These are phyloP conservation scores for Himalopsyche kuldschensis DNA, from an alignment of 2,888 invertebrate species.

Conservation along the genomic window DNA sequence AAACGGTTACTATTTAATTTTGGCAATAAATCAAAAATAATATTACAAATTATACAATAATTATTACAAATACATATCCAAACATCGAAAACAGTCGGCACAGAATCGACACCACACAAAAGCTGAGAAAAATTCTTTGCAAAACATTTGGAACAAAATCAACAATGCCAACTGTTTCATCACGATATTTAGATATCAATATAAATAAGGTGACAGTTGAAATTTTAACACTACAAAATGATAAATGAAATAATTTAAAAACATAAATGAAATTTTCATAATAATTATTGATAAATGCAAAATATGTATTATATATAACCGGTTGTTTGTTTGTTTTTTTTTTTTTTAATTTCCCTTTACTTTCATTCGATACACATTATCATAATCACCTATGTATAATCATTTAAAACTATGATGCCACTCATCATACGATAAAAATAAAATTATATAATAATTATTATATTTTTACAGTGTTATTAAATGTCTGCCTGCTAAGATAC, in stretches of 20 bases:
- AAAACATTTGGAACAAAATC: neutral
- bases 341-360: neutral
- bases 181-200: neutral
- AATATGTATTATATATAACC: neutral
- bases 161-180: neutral
- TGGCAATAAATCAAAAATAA: constrained; percentile 8
- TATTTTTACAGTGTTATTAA: constrained; percentile 21
- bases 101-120: neutral
- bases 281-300: neutral
- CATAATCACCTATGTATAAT: constrained; percentile 14
- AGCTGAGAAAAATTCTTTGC: neutral
- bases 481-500: neutral
- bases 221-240: neutral
- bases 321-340: neutral
- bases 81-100: neutral
- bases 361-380: neutral
- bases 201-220: neutral
- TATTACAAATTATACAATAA: constrained; percentile 10
- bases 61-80: neutral
- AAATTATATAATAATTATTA: constrained; percentile 25
- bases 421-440: constrained; percentile 22
- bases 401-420: constrained; percentile 28
- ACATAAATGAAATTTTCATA: neutral
- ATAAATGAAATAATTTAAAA: neutral
- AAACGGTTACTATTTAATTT: neutral